Evolutionary conservation across 2,113 vertebrate species (phyloP).

Genomic region (Carollia perspicillata): DNA sequence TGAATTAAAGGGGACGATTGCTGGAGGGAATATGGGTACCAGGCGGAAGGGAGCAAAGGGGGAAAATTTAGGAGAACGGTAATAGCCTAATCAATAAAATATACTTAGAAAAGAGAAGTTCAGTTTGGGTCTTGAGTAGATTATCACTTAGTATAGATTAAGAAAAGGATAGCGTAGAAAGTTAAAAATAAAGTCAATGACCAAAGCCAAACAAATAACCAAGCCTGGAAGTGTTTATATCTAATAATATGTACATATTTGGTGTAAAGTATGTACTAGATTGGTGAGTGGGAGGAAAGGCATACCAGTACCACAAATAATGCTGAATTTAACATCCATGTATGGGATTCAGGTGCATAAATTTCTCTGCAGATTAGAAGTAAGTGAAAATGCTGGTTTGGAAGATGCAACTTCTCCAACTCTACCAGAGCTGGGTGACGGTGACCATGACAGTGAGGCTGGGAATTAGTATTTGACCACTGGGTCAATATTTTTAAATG

Average conservation of each 20-base stretch:
- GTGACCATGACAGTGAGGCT: rapidly evolving
- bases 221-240: background rate
- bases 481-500: background rate
- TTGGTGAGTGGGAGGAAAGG: too few species aligned
- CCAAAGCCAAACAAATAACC: background rate
- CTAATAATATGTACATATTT: background rate
- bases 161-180: background rate
- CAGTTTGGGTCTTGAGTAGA: background rate
- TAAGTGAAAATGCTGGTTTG: rapidly evolving
- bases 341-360: background rate
- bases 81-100: too few species aligned
- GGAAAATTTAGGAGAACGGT: too few species aligned
- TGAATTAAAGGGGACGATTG: too few species aligned
- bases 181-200: background rate
- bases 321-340: background rate
- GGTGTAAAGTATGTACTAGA: background rate
- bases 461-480: background rate
- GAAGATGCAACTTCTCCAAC: rapidly evolving
- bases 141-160: background rate
- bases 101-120: background rate
- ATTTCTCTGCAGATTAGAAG: background rate
- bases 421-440: background rate
- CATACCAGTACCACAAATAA: too few species aligned
- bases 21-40: too few species aligned
- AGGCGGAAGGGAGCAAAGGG: too few species aligned